Conservation (phyloP, 2,113 vertebrate species). For the Bambusicola thoracicus region DNA sequence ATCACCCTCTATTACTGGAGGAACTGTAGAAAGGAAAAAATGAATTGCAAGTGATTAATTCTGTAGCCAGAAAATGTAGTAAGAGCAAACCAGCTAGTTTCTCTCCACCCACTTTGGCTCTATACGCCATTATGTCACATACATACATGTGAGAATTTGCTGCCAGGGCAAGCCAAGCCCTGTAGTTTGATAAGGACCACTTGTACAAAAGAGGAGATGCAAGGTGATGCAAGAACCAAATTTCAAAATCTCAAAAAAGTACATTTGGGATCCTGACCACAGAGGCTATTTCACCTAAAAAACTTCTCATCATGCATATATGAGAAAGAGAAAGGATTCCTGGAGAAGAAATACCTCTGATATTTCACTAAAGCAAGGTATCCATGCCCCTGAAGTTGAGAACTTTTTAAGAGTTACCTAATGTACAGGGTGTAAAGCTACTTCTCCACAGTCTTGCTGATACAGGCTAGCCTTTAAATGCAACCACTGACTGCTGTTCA, state of each 20-base stretch:
- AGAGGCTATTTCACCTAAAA: not conserved
- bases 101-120: not conserved
- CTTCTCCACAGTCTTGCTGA: not conserved
- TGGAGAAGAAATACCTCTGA: not conserved
- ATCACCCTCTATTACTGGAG: constrained; percentile 86
- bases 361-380: not conserved
- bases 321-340: not conserved
- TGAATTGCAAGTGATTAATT: not conserved
- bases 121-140: not conserved
- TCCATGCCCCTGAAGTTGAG: not conserved
- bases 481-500: not conserved
- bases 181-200: not conserved
- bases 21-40: constrained; percentile 79
- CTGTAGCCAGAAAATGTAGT: constrained; percentile 26
- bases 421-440: not conserved
- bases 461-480: not conserved
- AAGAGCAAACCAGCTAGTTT: not conserved
- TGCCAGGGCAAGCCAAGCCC: not conserved
- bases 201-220: not conserved
- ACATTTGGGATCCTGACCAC: not conserved
- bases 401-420: not conserved
- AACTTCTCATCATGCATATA: not conserved
- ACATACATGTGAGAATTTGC: not conserved
- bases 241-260: not conserved
- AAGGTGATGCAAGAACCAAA: not conserved